Evolutionary conservation across 2,888 invertebrate genomes (phyloP).

Genomic region (Pteria penguin): DNA sequence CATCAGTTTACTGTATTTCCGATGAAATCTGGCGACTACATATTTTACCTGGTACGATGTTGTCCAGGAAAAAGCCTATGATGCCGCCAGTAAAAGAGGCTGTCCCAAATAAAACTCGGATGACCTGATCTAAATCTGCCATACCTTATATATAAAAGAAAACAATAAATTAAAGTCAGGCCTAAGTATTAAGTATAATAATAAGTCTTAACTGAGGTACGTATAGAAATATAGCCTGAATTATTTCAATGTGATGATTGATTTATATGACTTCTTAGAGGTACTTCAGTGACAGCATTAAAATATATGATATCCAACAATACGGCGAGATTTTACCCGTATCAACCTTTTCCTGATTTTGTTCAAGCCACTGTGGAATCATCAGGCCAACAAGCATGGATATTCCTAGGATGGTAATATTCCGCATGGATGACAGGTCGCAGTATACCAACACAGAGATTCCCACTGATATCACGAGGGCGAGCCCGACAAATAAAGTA

Average conservation of each 20-base stretch:
- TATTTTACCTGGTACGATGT: slow-evolving; percentile 76
- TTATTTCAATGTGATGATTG: too few relatives aligned
- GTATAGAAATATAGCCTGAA: not conserved
- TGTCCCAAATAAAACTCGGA: slow-evolving; percentile 68
- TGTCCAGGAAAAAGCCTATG: slow-evolving; percentile 79
- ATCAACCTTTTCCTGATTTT: slow-evolving; percentile 44
- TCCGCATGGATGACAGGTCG: slow-evolving; percentile 90
- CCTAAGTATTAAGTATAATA: not conserved
- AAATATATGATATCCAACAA: too few relatives aligned
- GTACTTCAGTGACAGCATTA: too few relatives aligned
- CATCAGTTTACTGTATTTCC: too few relatives aligned
- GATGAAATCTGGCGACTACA: too few relatives aligned
- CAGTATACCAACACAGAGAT: slow-evolving; percentile 81
- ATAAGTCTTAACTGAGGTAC: not conserved
- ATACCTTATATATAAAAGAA: slow-evolving; percentile 46
- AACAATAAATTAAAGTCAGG: too few relatives aligned
- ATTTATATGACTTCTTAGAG: too few relatives aligned
- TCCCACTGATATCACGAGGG: slow-evolving; percentile 76
- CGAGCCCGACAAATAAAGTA: slow-evolving; percentile 69
- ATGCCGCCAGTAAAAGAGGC: slow-evolving; percentile 80
- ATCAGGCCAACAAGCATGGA: slow-evolving; percentile 91
- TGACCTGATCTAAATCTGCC: slow-evolving; percentile 50
- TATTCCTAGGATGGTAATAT: slow-evolving; percentile 92
- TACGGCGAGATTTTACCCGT: too few relatives aligned
- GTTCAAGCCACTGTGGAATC: slow-evolving; percentile 74